phyloP scores from a whole-genome alignment of 1,140 invertebrate genomes.

The Drepana arcuata region DNA sequence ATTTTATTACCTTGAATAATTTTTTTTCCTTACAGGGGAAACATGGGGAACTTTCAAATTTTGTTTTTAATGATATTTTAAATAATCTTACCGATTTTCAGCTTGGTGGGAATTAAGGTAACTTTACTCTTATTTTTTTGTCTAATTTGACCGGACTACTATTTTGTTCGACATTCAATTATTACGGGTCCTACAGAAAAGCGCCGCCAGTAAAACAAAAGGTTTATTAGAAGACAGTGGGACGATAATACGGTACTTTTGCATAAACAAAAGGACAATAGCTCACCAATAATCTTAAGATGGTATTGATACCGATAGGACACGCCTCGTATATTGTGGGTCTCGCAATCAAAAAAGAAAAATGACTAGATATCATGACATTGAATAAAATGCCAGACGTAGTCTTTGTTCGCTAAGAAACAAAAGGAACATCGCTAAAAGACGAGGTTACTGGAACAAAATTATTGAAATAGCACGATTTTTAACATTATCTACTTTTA shows the following conservation, averaged over 20 bases:
- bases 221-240: constrained; percentile 13
- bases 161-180: constrained; percentile 1
- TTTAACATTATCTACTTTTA: no score
- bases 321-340: constrained; percentile 17
- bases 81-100: no score
- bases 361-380: constrained; percentile 10
- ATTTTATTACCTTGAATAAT: no score
- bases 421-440: constrained; percentile 21
- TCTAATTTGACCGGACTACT: no score
- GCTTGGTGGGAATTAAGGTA: no score
- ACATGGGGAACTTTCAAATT: no score
- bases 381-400: constrained; percentile 20
- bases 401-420: constrained; percentile 20
- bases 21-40: no score
- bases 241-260: constrained; percentile 21
- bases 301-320: constrained; percentile 15
- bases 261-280: constrained; percentile 25
- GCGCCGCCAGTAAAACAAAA: constrained; percentile 10
- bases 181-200: constrained; percentile 5
- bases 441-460: constrained; percentile 28
- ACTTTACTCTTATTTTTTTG: no score
- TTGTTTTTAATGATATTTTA: no score
- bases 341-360: constrained; percentile 10
- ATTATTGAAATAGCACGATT: constrained; percentile 12
- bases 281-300: constrained; percentile 11